Evolutionary conservation across 2,797 vertebrate genomes (phyloP), one percentile per base, ranked within the genome.

Genomic region (Sus cebifrons): DNA sequence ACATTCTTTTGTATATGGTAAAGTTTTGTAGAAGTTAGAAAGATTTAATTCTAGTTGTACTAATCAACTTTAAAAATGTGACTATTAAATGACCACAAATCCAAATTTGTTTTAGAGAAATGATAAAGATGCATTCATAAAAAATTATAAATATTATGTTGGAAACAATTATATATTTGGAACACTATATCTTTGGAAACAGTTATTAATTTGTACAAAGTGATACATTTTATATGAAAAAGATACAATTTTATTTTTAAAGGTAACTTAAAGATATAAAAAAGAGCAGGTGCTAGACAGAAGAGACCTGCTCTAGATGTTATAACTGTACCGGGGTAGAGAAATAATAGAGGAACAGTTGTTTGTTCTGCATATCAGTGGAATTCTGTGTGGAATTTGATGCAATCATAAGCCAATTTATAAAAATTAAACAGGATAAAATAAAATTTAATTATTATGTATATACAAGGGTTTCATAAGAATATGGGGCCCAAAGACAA

Each of bases 21-120:
- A 97, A 95, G 27, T 97, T 98, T 90, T 81, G 56, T 91, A 67
- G 62, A 73, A 96, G 60, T 97, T 96, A 93, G 75, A 94, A 97
- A 97, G 29, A 40, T 92, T 89, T 88, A 67, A 91, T 89, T 92
- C 56, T 16, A 44, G 12, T 58, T 25, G 2, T 86, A 87, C 18
- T 93, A 20, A 93, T 68, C 25, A 96, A 27, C 64, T 94, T 83
- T 88, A 74, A 97, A 89, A 97, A 71, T 3, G 0, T 85, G 29
- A 97, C 95, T 64, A 79, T 94, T 96, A 89, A 86, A 86, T 87
- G 29, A 32, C 21, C 81, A n/a, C 94, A 89, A 97, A 95, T 94
- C 67, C 0, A 0, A 93, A 97, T 52, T 49, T 71, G 92, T 89
- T 88, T 58, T 54, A 67, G 3, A 90, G 13, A 52, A 95, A 75